Evolutionary conservation across 2,113 vertebrate species (phyloP).

Genomic region (Paraplagusia blochii): DNA sequence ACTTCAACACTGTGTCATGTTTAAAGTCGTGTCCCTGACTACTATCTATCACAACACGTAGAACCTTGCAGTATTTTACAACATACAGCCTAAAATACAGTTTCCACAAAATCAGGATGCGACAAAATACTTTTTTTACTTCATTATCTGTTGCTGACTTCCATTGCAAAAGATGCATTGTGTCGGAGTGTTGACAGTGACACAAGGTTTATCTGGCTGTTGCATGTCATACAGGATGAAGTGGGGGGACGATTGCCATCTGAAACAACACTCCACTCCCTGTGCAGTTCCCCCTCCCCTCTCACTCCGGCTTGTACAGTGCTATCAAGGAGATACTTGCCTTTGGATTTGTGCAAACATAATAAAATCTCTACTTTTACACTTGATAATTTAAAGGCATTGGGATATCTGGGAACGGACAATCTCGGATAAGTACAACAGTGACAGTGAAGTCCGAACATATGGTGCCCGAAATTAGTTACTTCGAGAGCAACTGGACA

Average conservation of each 20-base stretch:
- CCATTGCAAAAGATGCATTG: neutral
- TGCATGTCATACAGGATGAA: slow-evolving; percentile 26
- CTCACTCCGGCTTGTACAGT: neutral
- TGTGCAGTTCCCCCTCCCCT: slow-evolving; percentile 10
- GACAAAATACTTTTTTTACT: neutral
- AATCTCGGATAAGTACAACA: too few species aligned
- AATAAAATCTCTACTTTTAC: neutral
- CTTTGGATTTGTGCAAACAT: slow-evolving; percentile 4
- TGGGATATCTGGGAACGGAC: too few species aligned
- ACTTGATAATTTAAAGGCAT: too few species aligned
- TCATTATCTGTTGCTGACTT: slow-evolving; percentile 10
- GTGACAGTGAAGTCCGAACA: too few species aligned
- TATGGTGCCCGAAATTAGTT: too few species aligned
- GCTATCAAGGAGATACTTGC: neutral
- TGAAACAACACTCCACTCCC: slow-evolving; percentile 37
- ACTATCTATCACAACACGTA: neutral
- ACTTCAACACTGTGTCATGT: slow-evolving; percentile 6
- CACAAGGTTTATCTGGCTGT: slow-evolving; percentile 35
- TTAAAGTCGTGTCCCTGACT: neutral
- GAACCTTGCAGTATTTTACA: neutral
- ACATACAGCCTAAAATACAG: neutral
- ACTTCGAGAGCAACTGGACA: too few species aligned
- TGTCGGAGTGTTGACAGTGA: slow-evolving; percentile 8
- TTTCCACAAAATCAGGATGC: neutral
- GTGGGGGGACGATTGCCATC: slow-evolving; percentile 13